These are phyloP conservation scores for Pseudomyrmex cubaensis DNA, from an alignment of 1,140 invertebrate genomes.

Conservation along the genomic window DNA sequence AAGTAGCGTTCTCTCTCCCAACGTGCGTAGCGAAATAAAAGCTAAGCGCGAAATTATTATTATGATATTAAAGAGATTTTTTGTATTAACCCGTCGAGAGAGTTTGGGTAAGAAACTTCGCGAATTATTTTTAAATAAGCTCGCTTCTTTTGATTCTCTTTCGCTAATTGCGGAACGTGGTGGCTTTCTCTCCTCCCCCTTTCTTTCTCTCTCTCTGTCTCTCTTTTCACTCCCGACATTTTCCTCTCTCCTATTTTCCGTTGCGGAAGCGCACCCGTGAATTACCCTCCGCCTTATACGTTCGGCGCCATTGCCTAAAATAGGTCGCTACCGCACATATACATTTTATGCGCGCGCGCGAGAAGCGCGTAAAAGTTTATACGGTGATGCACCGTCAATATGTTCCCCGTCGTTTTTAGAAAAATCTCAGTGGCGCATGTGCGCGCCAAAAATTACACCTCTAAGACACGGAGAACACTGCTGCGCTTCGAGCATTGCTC, in stretches of 20 bases:
- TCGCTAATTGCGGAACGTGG: constrained; percentile 35
- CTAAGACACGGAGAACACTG: constrained; percentile 55
- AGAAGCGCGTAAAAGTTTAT: constrained; percentile 63
- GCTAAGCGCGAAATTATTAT: constrained; percentile 36
- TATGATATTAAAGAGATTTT: constrained; percentile 15
- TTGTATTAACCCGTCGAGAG: not conserved
- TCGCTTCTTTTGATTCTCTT: constrained; percentile 22
- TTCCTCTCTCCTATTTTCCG: constrained; percentile 13
- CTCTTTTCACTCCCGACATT: not conserved
- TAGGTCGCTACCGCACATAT: constrained; percentile 40
- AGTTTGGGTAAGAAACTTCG: not conserved
- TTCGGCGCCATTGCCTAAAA: constrained; percentile 46
- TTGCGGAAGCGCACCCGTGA: constrained; percentile 19
- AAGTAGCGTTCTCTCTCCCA: not conserved
- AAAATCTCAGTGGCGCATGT: constrained; percentile 51
- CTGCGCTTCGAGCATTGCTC: constrained; percentile 32
- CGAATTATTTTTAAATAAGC: constrained; percentile 33
- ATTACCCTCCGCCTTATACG: constrained; percentile 32
- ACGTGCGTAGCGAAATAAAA: not conserved
- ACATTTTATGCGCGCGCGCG: constrained; percentile 54
- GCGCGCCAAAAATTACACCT: constrained; percentile 40
- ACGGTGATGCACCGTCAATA: constrained; percentile 63
- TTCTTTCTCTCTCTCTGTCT: too few relatives aligned
- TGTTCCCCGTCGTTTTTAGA: constrained; percentile 61
- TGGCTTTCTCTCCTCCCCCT: not conserved